Percentiles rank a stretch among this genome's conserved stretches.
phyloP scores from a whole-genome alignment of 2,888 invertebrate species.

The Eulithis testata region DNA sequence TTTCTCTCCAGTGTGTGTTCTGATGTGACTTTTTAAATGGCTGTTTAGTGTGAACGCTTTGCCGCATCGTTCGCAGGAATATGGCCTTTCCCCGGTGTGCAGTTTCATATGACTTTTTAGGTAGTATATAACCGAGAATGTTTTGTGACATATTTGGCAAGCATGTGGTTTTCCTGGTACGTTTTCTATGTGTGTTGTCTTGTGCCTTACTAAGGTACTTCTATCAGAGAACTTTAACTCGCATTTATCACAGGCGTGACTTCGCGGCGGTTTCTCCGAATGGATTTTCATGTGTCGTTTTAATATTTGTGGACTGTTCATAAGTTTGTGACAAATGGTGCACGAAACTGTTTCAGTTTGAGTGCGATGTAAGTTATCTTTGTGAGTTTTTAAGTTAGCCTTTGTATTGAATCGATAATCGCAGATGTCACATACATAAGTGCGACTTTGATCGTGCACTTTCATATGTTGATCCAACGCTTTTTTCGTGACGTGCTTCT shows the following conservation, averaged over 20 bases:
- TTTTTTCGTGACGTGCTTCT: slow-evolving; percentile 27
- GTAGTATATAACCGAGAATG: slow-evolving; percentile 28
- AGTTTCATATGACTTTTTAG: slow-evolving; percentile 31
- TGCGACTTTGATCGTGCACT: slow-evolving; percentile 25
- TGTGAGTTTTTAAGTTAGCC: slow-evolving; percentile 29
- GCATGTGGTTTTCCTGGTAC: slow-evolving; percentile 16
- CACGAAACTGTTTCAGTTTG: slow-evolving; percentile 20
- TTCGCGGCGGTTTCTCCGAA: slow-evolving; percentile 14
- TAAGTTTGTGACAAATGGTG: slow-evolving; percentile 23
- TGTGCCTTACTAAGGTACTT: slow-evolving; percentile 21
- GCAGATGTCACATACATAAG: slow-evolving; percentile 27
- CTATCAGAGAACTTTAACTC: slow-evolving; percentile 23
- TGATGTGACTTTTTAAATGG: slow-evolving; percentile 26
- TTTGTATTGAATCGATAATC: slow-evolving; percentile 30
- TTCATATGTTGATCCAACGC: slow-evolving; percentile 29
- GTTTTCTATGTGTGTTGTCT: slow-evolving; percentile 19
- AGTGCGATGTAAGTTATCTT: slow-evolving; percentile 28
- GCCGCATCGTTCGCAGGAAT: slow-evolving; percentile 22
- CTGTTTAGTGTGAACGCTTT: slow-evolving; percentile 29
- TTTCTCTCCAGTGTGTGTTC: slow-evolving; percentile 32
- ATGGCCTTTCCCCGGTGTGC: slow-evolving; percentile 26
- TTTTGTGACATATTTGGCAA: slow-evolving; percentile 20
- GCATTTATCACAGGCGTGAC: slow-evolving; percentile 21
- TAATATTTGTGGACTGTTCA: slow-evolving; percentile 30
- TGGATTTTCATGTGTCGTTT: slow-evolving; percentile 33